Conservation (phyloP, 2,797 vertebrate species). For the Triplophysa bombifrons region DNA sequence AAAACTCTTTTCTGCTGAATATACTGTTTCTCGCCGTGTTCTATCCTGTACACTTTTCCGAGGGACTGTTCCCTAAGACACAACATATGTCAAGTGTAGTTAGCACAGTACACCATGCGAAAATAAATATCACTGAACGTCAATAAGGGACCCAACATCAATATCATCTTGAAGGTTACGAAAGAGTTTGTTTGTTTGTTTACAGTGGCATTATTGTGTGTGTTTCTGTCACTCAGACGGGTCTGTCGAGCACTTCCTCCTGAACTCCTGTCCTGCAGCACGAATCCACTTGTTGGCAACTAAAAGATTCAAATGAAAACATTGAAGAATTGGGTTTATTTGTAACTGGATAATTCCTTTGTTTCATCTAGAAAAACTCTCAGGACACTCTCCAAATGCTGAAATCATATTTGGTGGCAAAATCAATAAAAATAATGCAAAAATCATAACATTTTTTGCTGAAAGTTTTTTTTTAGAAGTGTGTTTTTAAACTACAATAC, state of each 20-base stretch:
- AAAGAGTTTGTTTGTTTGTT: neutral
- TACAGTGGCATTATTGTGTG: neutral
- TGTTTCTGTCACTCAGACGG: conserved; percentile 38
- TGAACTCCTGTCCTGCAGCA: conserved; percentile 57
- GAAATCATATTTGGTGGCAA: neutral
- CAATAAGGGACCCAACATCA: no score
- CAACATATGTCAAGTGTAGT: no score
- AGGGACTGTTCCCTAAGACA: no score
- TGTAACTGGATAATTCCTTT: no score
- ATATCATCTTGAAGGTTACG: no score
- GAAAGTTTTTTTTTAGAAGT: no score
- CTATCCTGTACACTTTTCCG: no score
- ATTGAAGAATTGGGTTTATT: neutral
- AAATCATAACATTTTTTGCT: no score
- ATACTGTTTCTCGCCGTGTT: no score
- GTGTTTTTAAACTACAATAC: conserved; percentile 30
- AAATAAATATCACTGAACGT: no score
- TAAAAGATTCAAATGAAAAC: conserved; percentile 9
- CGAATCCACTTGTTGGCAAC: conserved; percentile 64
- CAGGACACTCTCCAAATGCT: neutral
- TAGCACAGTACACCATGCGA: no score
- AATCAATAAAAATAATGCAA: neutral
- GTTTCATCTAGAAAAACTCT: neutral
- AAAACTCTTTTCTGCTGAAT: no score
- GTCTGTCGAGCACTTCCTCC: conserved; percentile 53